These are phyloP conservation scores for Corythucha ciliata DNA, from an alignment of 2,888 invertebrate genomes.

Conservation along the genomic window DNA sequence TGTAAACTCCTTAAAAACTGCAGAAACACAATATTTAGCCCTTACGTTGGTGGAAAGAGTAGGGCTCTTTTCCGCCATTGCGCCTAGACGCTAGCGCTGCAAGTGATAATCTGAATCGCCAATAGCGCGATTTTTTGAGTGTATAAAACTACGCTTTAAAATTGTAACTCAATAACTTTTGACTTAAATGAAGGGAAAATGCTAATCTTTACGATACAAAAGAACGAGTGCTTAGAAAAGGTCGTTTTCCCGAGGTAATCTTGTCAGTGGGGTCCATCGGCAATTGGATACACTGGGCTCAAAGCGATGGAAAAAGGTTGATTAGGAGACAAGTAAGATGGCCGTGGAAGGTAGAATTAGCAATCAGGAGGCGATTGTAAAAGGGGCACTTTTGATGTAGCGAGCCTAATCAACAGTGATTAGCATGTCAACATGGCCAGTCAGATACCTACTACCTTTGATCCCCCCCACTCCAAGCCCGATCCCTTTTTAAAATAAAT, in stretches of 20 bases:
- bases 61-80: too few relatives aligned
- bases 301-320: constrained; percentile 27
- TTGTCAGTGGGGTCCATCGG: constrained; percentile 23
- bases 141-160: too few relatives aligned
- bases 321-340: constrained; percentile 26
- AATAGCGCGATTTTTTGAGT: too few relatives aligned
- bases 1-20: too few relatives aligned
- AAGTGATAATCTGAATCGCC: too few relatives aligned
- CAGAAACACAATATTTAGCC: too few relatives aligned
- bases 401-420: constrained; percentile 29
- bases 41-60: too few relatives aligned
- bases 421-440: constrained; percentile 30
- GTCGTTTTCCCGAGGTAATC: constrained; percentile 25
- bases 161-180: too few relatives aligned
- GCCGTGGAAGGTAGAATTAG: constrained; percentile 28
- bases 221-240: too few relatives aligned
- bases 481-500: constrained; percentile 27
- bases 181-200: too few relatives aligned
- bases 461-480: constrained; percentile 18
- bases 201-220: too few relatives aligned
- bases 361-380: constrained; percentile 31
- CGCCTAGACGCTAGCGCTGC: too few relatives aligned
- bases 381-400: constrained; percentile 24
- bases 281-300: constrained; percentile 24
- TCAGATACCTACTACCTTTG: constrained; percentile 21